These are phyloP conservation scores for Melinopterus prodromus DNA, from an alignment of 2,888 invertebrate species.

Conservation along the genomic window DNA sequence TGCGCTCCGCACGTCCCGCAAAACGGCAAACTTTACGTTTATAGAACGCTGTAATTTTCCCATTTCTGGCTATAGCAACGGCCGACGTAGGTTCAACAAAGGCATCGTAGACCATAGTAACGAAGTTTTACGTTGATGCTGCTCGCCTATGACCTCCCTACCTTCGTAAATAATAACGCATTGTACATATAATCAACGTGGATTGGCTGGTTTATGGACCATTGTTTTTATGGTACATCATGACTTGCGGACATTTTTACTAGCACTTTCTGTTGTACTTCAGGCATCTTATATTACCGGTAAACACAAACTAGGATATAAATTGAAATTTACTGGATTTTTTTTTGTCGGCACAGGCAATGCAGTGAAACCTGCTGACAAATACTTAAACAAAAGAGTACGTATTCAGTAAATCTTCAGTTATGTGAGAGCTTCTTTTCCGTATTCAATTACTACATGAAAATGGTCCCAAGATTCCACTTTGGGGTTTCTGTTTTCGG, in stretches of 20 bases:
- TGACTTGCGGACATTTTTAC: constrained; percentile 6
- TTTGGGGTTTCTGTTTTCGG: too few species aligned
- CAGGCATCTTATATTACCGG: neutral
- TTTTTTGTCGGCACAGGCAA: neutral
- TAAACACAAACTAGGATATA: neutral
- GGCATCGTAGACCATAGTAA: neutral
- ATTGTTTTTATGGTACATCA: constrained; percentile 24
- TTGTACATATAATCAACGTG: constrained; percentile 26
- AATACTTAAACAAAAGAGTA: too few species aligned
- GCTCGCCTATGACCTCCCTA: constrained; percentile 14
- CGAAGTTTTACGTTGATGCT: constrained; percentile 11
- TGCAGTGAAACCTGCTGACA: too few species aligned
- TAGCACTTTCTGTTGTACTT: neutral
- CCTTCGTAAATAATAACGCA: constrained; percentile 25
- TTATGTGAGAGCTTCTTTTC: too few species aligned
- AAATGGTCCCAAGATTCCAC: too few species aligned
- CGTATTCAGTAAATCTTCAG: too few species aligned
- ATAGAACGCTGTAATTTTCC: constrained; percentile 16
- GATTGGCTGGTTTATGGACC: constrained; percentile 25
- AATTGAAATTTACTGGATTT: neutral
- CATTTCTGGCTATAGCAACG: constrained; percentile 22
- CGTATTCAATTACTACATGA: too few species aligned
- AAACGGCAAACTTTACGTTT: constrained; percentile 19
- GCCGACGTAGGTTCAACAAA: constrained; percentile 12
- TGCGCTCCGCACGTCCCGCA: constrained; percentile 7